Conservation (phyloP, 2,888 invertebrate genomes). For the Dynastes grantii region DNA sequence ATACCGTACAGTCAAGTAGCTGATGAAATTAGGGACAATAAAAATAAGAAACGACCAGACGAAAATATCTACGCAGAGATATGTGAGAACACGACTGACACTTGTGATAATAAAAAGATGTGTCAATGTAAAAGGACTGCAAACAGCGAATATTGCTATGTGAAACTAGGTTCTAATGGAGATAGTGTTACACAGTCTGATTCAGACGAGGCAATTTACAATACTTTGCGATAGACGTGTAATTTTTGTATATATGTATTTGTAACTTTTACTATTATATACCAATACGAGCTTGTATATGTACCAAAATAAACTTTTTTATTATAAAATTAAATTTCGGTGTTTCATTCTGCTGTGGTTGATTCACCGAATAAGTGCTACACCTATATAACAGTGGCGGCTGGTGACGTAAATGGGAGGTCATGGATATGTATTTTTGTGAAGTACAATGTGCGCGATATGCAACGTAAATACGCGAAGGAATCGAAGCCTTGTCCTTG, state of each 20-base stretch:
- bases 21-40: constrained; percentile 73
- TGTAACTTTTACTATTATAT: constrained; percentile 44
- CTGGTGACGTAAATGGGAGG: too few species aligned
- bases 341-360: neutral
- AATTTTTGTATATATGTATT: constrained; percentile 48
- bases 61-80: constrained; percentile 84
- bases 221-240: constrained; percentile 65
- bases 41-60: constrained; percentile 65
- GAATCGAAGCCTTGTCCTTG: too few species aligned
- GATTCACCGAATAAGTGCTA: too few species aligned
- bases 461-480: too few species aligned
- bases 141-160: constrained; percentile 66
- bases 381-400: too few species aligned
- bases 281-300: constrained; percentile 50
- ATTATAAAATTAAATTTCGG: constrained; percentile 7
- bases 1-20: constrained; percentile 81
- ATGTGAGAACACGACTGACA: constrained; percentile 67
- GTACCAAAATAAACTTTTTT: constrained; percentile 51
- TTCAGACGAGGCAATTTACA: constrained; percentile 69
- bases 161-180: constrained; percentile 67
- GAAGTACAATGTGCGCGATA: too few species aligned
- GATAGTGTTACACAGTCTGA: constrained; percentile 69
- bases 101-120: constrained; percentile 61
- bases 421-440: too few species aligned
- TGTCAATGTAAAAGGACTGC: constrained; percentile 61